These are phyloP conservation scores for Chydorus sphaericus DNA, from an alignment of 2,888 invertebrate species.

Conservation along the genomic window DNA sequence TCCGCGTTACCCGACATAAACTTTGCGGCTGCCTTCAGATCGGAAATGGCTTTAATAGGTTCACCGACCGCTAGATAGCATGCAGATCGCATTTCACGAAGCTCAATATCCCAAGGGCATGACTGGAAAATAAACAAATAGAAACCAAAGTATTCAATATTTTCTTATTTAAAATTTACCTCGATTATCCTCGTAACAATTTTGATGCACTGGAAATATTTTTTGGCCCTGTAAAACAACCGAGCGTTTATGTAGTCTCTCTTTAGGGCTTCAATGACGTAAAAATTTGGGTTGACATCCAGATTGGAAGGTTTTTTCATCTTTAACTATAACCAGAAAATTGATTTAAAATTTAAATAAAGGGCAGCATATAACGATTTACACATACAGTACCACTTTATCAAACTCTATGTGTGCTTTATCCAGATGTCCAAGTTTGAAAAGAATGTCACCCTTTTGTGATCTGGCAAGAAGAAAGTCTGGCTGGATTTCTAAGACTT, in stretches of 20 bases:
- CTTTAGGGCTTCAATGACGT: slow-evolving; percentile 45
- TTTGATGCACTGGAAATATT: slow-evolving; percentile 46
- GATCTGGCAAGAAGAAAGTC: slow-evolving; percentile 49
- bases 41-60: slow-evolving; percentile 70
- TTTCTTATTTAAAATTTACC: slow-evolving; percentile 23
- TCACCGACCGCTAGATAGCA: slow-evolving; percentile 67
- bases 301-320: slow-evolving; percentile 56
- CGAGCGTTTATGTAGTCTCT: slow-evolving; percentile 49
- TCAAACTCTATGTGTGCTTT: slow-evolving; percentile 68
- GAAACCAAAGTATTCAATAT: background rate
- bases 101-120: slow-evolving; percentile 75
- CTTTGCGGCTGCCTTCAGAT: slow-evolving; percentile 78
- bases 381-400: slow-evolving; percentile 63
- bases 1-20: slow-evolving; percentile 81
- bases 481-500: slow-evolving; percentile 81
- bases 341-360: background rate
- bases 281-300: slow-evolving; percentile 55
- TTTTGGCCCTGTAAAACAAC: slow-evolving; percentile 40
- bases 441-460: slow-evolving; percentile 71
- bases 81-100: slow-evolving; percentile 74
- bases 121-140: slow-evolving; percentile 27
- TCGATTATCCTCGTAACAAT: slow-evolving; percentile 53
- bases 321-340: slow-evolving; percentile 33
- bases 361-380: background rate
- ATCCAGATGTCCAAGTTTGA: slow-evolving; percentile 75